These are phyloP conservation scores for Anneissia japonica DNA, from an alignment of 35 echinoderm and acorn worm genomes.

Conservation along the genomic window DNA sequence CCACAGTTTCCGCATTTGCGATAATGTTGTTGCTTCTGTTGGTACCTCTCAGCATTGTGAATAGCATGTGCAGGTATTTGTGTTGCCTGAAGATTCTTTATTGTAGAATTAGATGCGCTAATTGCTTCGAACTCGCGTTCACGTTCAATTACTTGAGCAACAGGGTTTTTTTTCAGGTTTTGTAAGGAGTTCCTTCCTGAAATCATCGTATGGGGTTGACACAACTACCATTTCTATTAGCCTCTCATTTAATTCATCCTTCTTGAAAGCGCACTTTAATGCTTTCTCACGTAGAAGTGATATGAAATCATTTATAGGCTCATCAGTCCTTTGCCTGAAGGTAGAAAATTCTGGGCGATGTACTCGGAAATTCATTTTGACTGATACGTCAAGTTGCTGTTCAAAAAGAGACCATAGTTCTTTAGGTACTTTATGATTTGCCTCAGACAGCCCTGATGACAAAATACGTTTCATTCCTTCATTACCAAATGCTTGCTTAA, in stretches of 20 bases:
- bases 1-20: no score
- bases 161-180: background rate
- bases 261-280: background rate
- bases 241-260: slow-evolving; percentile 1
- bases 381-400: background rate
- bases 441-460: background rate
- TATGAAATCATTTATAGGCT: background rate
- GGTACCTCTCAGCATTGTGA: no score
- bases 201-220: background rate
- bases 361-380: background rate
- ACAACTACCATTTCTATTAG: slow-evolving; percentile 6
- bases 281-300: background rate
- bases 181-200: background rate
- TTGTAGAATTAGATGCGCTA: background rate
- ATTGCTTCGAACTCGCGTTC: background rate
- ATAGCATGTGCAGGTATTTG: no score
- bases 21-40: no score
- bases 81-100: no score
- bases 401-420: background rate
- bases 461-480: background rate
- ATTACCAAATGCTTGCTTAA: background rate
- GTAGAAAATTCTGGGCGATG: background rate
- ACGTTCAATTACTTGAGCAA: background rate
- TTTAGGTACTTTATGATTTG: background rate
- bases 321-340: background rate